Conservation (phyloP, 1,140 invertebrate genomes). For the Aphaenogaster ashmeadi region DNA sequence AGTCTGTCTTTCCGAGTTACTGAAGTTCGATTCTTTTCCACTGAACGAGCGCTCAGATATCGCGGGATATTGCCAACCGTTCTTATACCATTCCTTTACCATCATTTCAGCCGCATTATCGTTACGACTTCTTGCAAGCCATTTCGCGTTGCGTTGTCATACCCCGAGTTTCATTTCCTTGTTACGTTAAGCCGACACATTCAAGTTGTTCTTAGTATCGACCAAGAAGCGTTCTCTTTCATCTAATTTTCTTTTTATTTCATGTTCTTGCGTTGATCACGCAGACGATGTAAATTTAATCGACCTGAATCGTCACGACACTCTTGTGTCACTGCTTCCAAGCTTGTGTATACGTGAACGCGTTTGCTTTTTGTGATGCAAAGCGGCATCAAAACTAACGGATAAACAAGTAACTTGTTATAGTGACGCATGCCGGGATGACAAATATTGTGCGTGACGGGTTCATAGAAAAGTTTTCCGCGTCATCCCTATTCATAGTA, state of each 20-base stretch:
- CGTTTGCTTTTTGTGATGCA: conserved; percentile 38
- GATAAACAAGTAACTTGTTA: conserved; percentile 64
- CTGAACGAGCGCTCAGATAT: conserved; percentile 22
- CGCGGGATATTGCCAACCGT: conserved; percentile 22
- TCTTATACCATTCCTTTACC: conserved; percentile 23
- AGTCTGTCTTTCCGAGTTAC: conserved; percentile 30
- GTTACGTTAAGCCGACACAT: neutral
- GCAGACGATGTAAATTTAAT: conserved; percentile 1
- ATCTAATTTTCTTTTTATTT: neutral
- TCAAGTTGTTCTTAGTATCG: neutral
- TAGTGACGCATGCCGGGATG: conserved; percentile 37
- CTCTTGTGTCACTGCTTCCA: neutral
- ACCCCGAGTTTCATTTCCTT: neutral
- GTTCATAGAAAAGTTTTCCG: conserved; percentile 32
- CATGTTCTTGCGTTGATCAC: neutral
- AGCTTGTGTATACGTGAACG: neutral
- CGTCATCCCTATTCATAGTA: conserved; percentile 6
- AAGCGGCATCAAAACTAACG: conserved; percentile 62
- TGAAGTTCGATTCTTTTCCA: conserved; percentile 37
- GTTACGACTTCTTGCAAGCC: conserved; percentile 27
- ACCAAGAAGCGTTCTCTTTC: neutral
- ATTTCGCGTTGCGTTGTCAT: neutral
- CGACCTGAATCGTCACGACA: neutral
- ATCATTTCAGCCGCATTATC: conserved; percentile 44
- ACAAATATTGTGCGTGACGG: conserved; percentile 62